These are phyloP conservation scores for Machimus atricapillus DNA, from an alignment of 2,888 invertebrate genomes.

Conservation along the genomic window DNA sequence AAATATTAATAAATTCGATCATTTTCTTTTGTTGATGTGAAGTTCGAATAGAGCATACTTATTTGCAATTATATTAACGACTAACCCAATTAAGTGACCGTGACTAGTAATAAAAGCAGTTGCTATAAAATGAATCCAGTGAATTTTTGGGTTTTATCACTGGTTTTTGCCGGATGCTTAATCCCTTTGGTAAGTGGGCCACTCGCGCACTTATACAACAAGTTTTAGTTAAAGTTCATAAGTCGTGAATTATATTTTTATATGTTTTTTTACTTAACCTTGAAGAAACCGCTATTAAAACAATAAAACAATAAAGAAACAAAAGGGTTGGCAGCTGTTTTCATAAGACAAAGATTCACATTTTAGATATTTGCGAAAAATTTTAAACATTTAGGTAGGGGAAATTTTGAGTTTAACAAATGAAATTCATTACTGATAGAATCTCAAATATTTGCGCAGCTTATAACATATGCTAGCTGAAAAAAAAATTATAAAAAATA, in stretches of 20 bases:
- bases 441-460: neutral
- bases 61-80: neutral
- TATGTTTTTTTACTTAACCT: neutral
- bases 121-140: neutral
- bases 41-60: neutral
- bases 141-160: neutral
- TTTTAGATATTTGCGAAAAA: neutral
- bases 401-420: neutral
- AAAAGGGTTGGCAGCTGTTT: neutral
- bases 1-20: neutral
- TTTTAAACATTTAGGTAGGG: neutral
- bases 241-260: neutral
- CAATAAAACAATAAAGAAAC: neutral
- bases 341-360: neutral
- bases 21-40: neutral
- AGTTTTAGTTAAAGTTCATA: neutral
- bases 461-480: neutral
- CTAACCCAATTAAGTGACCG: neutral
- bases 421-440: neutral
- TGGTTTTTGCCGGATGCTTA: neutral
- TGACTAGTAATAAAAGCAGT: neutral
- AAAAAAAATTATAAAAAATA: neutral
- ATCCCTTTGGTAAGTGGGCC: neutral
- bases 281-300: neutral
- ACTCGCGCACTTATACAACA: neutral